phyloP scores from a whole-genome alignment of 1,140 invertebrate species.

The Parasteatoda tepidariorum region DNA sequence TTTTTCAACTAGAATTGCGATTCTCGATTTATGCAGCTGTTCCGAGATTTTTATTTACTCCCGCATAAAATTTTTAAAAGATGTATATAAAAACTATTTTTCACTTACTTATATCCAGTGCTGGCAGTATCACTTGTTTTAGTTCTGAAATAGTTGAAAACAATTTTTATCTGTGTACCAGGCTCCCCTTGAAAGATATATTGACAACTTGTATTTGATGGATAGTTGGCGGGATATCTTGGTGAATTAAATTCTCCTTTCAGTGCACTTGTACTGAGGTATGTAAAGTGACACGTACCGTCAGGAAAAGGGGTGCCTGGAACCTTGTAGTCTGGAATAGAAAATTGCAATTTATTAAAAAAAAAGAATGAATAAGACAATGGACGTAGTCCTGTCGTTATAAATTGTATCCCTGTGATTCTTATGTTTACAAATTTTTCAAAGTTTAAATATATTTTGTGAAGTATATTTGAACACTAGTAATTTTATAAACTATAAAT shows the following conservation, averaged over 20 bases:
- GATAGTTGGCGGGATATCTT: constrained; percentile 94
- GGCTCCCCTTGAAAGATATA: constrained; percentile 85
- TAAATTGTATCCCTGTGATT: no score
- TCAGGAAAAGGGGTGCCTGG: constrained; percentile 93
- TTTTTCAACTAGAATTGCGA: no score
- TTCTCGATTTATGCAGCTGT: no score
- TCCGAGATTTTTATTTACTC: no score
- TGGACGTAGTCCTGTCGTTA: no score
- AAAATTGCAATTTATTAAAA: no score
- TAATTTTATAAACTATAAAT: no score
- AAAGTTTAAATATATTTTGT: no score
- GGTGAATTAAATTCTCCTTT: constrained; percentile 94
- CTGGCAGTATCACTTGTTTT: constrained; percentile 75
- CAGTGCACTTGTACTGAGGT: constrained; percentile 85
- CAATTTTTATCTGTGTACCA: constrained; percentile 90
- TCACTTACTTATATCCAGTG: constrained; percentile 58
- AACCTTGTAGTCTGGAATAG: constrained; percentile 74
- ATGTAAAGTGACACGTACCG: constrained; percentile 89
- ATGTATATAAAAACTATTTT: background rate
- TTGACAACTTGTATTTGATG: constrained; percentile 90
- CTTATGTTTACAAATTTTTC: no score
- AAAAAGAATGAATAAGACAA: no score
- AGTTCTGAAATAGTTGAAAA: constrained; percentile 85
- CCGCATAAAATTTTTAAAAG: no score
- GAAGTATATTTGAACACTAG: no score